Conservation (phyloP, 2,888 invertebrate species). For the Leptarthrus brevirostris region DNA sequence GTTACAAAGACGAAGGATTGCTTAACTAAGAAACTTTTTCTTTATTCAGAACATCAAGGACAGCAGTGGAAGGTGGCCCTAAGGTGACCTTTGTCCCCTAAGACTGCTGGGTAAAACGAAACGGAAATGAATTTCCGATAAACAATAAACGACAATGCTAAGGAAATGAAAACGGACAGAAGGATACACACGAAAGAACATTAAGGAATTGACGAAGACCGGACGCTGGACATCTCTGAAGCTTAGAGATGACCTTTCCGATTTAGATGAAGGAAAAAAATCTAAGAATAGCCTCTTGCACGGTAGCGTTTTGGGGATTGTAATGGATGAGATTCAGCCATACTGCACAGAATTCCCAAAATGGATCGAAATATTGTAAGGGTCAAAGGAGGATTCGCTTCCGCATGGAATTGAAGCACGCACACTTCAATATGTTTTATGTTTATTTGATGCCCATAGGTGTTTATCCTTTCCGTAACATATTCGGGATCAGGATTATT, state of each 20-base stretch:
- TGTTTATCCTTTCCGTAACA: conserved; percentile 38
- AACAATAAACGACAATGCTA: conserved; percentile 44
- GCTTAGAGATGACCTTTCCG: conserved; percentile 24
- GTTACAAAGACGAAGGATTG: conserved; percentile 31
- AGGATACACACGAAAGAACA: conserved; percentile 30
- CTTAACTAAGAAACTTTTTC: neutral
- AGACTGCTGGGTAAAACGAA: neutral
- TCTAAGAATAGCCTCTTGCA: conserved; percentile 7
- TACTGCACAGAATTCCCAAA: neutral
- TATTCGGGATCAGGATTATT: conserved; percentile 45
- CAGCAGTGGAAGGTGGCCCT: neutral
- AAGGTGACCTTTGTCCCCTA: neutral
- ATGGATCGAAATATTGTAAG: conserved; percentile 30
- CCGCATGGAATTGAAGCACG: conserved; percentile 11
- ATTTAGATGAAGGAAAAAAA: conserved; percentile 10
- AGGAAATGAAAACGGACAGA: conserved; percentile 43
- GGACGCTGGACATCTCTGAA: neutral
- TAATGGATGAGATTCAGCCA: conserved; percentile 14
- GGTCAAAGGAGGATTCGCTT: conserved; percentile 25
- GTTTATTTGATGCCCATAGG: conserved; percentile 46
- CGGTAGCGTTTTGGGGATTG: conserved; percentile 14
- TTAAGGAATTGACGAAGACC: conserved; percentile 25
- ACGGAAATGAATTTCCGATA: conserved; percentile 48
- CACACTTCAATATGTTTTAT: conserved; percentile 43
- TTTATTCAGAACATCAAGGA: neutral